Evolutionary conservation across 2,888 invertebrate species (phyloP), one percentile per base, ranked within the genome.

Genomic region (Synergus gifuensis): DNA sequence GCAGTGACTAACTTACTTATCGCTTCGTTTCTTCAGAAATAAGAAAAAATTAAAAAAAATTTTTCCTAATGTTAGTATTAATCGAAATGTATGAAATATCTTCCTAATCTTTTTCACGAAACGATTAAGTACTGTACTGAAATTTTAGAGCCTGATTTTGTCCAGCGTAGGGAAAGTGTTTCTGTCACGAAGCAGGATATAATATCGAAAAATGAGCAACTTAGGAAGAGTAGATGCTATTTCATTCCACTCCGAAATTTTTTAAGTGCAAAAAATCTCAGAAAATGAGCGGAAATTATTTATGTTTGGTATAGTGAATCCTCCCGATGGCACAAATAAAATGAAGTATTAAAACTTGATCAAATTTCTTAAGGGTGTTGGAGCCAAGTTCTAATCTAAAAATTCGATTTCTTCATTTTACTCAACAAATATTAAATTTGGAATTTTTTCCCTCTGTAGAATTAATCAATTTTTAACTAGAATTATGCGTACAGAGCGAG

Each of bases 121-220:
- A 36, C 54, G 67, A 69, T 46, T 73, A 54, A 73, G 73, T 73
- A 73, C 73, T 12, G 7, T 42, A 69, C 36, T 36, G 54, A 60
- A 60, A 60, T 73, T 28, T 69, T 28, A 49, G 8, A 73, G 11
- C 16, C 11, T 54, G 36, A 73, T 54, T 40, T 73, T 73, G n/a
- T 54, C 36, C 49, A 73, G 54, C 22, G 12, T 22, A 18, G 60
- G 11, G 12, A 60, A 60, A 12, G 18, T 12, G 22, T 22, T 22
- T 60, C 22, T n/a, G 22, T 22, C 60, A 18, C 12, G 22, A 60
- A 11, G 22, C 7, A 12, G 60, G 22, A 22, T 9, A 18, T 60
- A 60, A 18, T 12, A 12, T 22, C 22, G 4, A 22, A 22, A 60
- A 60, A 60, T 60, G 22, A 22, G 60, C 22, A 60, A 22, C 18